Evolutionary conservation across 2,888 invertebrate genomes (phyloP).

Genomic region (Torymus aiolomorphi): DNA sequence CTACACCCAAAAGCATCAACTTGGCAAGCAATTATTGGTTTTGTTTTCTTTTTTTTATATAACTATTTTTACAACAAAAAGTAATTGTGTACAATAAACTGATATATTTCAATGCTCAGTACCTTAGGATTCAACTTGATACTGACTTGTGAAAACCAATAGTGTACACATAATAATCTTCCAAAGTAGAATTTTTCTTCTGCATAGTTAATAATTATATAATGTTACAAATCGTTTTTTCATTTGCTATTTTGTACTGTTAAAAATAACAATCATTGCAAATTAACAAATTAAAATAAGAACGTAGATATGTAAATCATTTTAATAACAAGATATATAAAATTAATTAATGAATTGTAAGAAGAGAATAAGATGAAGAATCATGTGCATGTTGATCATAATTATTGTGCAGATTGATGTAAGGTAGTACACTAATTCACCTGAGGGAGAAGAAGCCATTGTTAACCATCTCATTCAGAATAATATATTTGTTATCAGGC

Average conservation of each 20-base stretch:
- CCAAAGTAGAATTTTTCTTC: conserved; percentile 44
- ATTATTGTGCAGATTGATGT: conserved; percentile 50
- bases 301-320: conserved; percentile 28
- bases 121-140: conserved; percentile 42
- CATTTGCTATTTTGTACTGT: conserved; percentile 47
- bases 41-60: conserved; percentile 29
- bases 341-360: conserved; percentile 40
- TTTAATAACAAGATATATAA: conserved; percentile 39
- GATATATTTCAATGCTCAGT: conserved; percentile 36
- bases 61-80: conserved; percentile 36
- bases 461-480: conserved; percentile 44
- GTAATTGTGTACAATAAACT: conserved; percentile 31
- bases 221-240: conserved; percentile 38
- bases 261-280: conserved; percentile 41
- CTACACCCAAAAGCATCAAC: not conserved
- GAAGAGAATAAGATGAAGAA: conserved; percentile 20
- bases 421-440: conserved; percentile 42
- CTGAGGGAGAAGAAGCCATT: conserved; percentile 33
- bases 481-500: conserved; percentile 47
- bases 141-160: conserved; percentile 19
- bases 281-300: conserved; percentile 34
- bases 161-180: conserved; percentile 56
- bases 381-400: conserved; percentile 50
- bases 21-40: conserved; percentile 22
- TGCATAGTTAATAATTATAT: conserved; percentile 42